These are phyloP conservation scores for Ruditapes philippinarum DNA, from an alignment of 1,140 invertebrate genomes.

Conservation along the genomic window DNA sequence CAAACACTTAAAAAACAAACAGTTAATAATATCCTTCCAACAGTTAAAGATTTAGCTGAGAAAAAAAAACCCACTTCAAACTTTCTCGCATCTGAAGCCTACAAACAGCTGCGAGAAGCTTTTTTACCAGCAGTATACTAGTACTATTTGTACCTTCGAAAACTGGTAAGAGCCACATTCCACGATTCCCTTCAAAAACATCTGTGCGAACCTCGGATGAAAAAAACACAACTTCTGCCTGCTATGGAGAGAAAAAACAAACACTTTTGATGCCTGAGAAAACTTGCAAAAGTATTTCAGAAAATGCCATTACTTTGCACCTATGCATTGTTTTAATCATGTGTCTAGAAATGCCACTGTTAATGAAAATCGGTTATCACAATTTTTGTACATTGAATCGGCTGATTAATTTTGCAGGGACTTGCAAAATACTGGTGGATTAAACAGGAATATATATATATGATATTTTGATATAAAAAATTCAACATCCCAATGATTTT, in stretches of 20 bases:
- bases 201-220: conserved; percentile 18
- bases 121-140: conserved; percentile 37
- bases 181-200: conserved; percentile 26
- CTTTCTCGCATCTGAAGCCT: neutral
- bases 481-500: too few relatives aligned
- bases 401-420: neutral
- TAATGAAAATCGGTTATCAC: neutral
- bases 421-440: neutral
- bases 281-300: neutral
- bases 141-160: conserved; percentile 26
- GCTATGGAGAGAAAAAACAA: conserved; percentile 30
- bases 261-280: neutral
- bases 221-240: conserved; percentile 27
- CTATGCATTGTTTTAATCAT: conserved; percentile 39
- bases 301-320: conserved; percentile 8
- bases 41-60: too few relatives aligned
- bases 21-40: too few relatives aligned
- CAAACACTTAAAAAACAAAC: too few relatives aligned
- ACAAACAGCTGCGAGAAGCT: conserved; percentile 3
- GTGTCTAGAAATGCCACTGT: neutral
- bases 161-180: conserved; percentile 11
- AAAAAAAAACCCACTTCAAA: neutral
- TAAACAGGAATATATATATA: too few relatives aligned
- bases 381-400: neutral
- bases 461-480: too few relatives aligned